Evolutionary conservation across 2,888 invertebrate species (phyloP).

Genomic region (Athripsodes cinereus): DNA sequence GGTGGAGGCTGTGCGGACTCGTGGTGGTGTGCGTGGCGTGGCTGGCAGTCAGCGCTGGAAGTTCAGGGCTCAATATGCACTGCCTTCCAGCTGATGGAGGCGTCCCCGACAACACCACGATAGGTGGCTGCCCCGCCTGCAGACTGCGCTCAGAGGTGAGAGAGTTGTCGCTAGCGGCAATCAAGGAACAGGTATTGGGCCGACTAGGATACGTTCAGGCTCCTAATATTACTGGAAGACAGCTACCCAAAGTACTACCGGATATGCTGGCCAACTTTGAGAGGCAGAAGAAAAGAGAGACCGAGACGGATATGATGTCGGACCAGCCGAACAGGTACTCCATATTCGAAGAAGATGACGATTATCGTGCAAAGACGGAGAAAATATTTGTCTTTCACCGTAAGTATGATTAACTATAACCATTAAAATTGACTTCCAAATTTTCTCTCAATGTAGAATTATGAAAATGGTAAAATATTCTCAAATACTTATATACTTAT

Average conservation of each 20-base stretch:
- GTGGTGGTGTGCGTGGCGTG: conserved; percentile 30
- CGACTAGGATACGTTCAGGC: conserved; percentile 57
- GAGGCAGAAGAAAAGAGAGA: conserved; percentile 30
- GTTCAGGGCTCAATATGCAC: background rate
- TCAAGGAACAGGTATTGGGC: conserved; percentile 58
- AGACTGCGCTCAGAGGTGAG: conserved; percentile 52
- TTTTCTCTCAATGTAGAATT: background rate
- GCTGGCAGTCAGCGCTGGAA: conserved; percentile 24
- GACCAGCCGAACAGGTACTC: conserved; percentile 47
- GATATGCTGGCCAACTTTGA: conserved; percentile 36
- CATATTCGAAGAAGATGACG: conserved; percentile 55
- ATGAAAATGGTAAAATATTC: background rate
- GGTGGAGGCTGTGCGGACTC: conserved; percentile 21
- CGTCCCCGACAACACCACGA: conserved; percentile 39
- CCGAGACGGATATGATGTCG: conserved; percentile 35
- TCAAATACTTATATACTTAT: no score
- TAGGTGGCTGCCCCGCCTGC: conserved; percentile 52
- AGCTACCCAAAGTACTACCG: conserved; percentile 52
- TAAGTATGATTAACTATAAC: conserved; percentile 40
- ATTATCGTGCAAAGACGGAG: conserved; percentile 62
- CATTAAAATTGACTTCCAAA: background rate
- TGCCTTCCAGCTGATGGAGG: conserved; percentile 33
- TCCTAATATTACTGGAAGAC: conserved; percentile 57
- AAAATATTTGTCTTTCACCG: conserved; percentile 64
- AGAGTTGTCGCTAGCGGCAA: conserved; percentile 55